Percentiles rank a stretch among this genome's conserved stretches.
Evolutionary conservation across 2,113 vertebrate species (phyloP).

Genomic region (Noturus placidus): DNA sequence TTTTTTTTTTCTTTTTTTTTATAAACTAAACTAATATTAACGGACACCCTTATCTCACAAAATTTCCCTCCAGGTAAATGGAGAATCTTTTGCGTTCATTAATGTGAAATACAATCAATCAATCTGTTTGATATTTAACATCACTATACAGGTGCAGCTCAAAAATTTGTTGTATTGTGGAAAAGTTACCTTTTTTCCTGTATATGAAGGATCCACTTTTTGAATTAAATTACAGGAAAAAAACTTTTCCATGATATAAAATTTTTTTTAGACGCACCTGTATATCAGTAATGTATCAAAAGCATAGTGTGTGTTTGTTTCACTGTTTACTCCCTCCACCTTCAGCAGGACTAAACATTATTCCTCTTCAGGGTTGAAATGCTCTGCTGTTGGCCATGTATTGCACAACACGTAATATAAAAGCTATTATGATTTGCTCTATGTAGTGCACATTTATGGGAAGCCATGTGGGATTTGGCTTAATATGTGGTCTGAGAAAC

Average conservation of each 20-base stretch:
- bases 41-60: not conserved
- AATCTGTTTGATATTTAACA: not conserved
- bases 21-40: not conserved
- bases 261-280: too few species aligned
- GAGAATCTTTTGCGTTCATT: not conserved
- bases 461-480: not conserved
- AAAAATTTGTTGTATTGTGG: too few species aligned
- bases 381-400: not conserved
- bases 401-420: not conserved
- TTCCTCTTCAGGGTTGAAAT: not conserved
- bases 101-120: not conserved
- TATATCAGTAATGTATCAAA: not conserved
- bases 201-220: too few species aligned
- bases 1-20: too few species aligned
- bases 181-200: too few species aligned
- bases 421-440: not conserved
- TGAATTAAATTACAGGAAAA: too few species aligned
- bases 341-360: not conserved
- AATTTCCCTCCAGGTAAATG: not conserved
- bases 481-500: not conserved
- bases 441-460: not conserved
- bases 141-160: not conserved
- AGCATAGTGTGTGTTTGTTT: not conserved
- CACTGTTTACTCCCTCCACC: not conserved
- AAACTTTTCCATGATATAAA: too few species aligned